These are phyloP conservation scores for Cyclophora punctaria DNA, from an alignment of 2,888 invertebrate species.

Conservation along the genomic window DNA sequence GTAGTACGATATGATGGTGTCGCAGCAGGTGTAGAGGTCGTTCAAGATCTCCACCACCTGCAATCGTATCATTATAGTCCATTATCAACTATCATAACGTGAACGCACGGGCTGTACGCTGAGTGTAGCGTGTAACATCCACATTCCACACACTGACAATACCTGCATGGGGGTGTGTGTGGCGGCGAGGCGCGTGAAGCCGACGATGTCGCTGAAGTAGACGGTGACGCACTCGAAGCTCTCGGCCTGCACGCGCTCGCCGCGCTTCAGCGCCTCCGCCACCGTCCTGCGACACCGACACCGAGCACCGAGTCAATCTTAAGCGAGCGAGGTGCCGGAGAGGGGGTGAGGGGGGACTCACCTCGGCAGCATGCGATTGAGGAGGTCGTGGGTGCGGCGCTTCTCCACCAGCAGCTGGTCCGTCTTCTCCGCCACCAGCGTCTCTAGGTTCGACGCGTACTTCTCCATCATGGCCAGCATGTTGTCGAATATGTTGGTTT, in stretches of 20 bases:
- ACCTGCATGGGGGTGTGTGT: slow-evolving; percentile 85
- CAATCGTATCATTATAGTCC: slow-evolving; percentile 6
- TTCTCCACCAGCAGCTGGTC: slow-evolving; percentile 88
- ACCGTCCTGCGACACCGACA: slow-evolving; percentile 75
- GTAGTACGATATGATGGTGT: slow-evolving; percentile 89
- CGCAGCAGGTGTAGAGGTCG: slow-evolving; percentile 91
- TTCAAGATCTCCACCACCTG: slow-evolving; percentile 91
- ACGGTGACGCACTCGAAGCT: slow-evolving; percentile 88
- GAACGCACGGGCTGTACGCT: no score
- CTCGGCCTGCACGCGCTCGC: slow-evolving; percentile 86
- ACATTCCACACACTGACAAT: slow-evolving; percentile 1
- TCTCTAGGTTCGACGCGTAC: slow-evolving; percentile 90
- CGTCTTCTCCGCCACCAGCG: slow-evolving; percentile 87
- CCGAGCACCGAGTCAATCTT: no score
- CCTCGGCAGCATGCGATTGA: slow-evolving; percentile 91
- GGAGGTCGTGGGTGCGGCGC: slow-evolving; percentile 86
- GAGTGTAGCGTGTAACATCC: no score
- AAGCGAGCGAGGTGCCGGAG: no score
- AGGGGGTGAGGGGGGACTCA: slow-evolving; percentile 34
- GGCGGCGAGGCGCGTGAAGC: slow-evolving; percentile 87
- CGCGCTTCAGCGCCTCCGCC: slow-evolving; percentile 85
- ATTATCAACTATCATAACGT: no score
- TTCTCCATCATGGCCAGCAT: slow-evolving; percentile 95
- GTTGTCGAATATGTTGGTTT: slow-evolving; percentile 91
- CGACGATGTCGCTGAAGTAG: slow-evolving; percentile 89